Evolutionary conservation across 92 coral and sea anemone genomes (phyloP).

Genomic region (Actinernus sp.): DNA sequence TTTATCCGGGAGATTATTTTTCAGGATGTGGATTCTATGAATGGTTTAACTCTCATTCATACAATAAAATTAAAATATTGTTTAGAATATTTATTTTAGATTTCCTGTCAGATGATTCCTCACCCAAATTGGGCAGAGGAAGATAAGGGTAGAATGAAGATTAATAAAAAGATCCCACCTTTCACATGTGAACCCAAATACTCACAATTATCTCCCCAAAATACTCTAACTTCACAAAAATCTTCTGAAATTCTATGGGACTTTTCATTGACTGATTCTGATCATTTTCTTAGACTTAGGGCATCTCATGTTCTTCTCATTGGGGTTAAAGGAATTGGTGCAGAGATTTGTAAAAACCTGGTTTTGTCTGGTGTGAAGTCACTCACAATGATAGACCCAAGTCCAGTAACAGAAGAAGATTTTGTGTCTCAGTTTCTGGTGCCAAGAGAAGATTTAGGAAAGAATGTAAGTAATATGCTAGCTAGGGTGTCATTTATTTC

Average conservation of each 20-base stretch:
- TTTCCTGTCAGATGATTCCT: too few species aligned
- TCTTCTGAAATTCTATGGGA: background rate
- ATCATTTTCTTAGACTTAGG: slow-evolving; percentile 58
- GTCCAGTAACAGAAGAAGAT: slow-evolving; percentile 81
- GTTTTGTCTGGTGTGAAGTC: slow-evolving; percentile 97
- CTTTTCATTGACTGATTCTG: background rate
- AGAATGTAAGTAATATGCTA: slow-evolving; percentile 90
- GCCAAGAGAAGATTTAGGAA: slow-evolving; percentile 85
- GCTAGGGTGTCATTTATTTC: too few species aligned
- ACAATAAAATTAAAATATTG: too few species aligned
- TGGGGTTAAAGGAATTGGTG: slow-evolving; percentile 92
- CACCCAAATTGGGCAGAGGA: too few species aligned
- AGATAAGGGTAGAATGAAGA: too few species aligned
- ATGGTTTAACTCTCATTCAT: too few species aligned
- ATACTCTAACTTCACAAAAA: background rate
- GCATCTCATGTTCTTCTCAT: slow-evolving; percentile 91
- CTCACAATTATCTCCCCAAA: background rate
- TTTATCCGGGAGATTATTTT: too few species aligned
- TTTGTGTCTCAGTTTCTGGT: slow-evolving; percentile 91
- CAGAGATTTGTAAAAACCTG: slow-evolving; percentile 95
- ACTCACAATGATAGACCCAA: slow-evolving; percentile 78
- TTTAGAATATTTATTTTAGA: too few species aligned
- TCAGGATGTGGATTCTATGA: too few species aligned
- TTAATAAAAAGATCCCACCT: too few species aligned
- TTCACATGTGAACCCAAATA: too few species aligned